Evolutionary conservation across 2,797 vertebrate species (phyloP).

Genomic region (Sciurus vulgaris): DNA sequence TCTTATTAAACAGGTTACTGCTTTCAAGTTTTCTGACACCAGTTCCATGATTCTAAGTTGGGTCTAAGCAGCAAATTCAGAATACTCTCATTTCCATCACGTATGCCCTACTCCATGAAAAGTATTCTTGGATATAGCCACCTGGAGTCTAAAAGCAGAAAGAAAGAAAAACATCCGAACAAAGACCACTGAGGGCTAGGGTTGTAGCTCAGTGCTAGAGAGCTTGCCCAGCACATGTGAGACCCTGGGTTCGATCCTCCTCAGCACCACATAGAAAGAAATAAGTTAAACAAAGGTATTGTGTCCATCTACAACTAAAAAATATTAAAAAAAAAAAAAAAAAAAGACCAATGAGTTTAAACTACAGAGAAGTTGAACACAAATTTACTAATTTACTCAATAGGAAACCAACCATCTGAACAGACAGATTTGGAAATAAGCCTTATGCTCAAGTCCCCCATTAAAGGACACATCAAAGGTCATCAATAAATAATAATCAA

Average conservation of each 20-base stretch:
- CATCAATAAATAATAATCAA: constrained; percentile 25
- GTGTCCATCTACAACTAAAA: too few relatives aligned
- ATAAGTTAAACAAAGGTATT: too few relatives aligned
- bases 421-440: constrained; percentile 4
- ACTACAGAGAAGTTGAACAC: constrained; percentile 31
- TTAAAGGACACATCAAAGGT: constrained; percentile 59
- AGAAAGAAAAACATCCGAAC: constrained; percentile 37
- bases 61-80: constrained; percentile 20
- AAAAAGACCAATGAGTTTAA: constrained; percentile 42
- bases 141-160: constrained; percentile 36
- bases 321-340: not conserved
- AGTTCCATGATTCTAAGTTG: constrained; percentile 36
- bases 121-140: not conserved
- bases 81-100: constrained; percentile 9
- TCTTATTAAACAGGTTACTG: constrained; percentile 17
- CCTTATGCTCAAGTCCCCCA: constrained; percentile 29
- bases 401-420: not conserved
- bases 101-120: not conserved
- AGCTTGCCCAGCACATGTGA: too few relatives aligned
- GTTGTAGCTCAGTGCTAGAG: too few relatives aligned
- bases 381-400: constrained; percentile 46
- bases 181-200: too few relatives aligned
- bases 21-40: constrained; percentile 44
- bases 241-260: too few relatives aligned
- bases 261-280: too few relatives aligned